phyloP scores from a whole-genome alignment of 2,113 vertebrate genomes.

The Cynocephalus volans region DNA sequence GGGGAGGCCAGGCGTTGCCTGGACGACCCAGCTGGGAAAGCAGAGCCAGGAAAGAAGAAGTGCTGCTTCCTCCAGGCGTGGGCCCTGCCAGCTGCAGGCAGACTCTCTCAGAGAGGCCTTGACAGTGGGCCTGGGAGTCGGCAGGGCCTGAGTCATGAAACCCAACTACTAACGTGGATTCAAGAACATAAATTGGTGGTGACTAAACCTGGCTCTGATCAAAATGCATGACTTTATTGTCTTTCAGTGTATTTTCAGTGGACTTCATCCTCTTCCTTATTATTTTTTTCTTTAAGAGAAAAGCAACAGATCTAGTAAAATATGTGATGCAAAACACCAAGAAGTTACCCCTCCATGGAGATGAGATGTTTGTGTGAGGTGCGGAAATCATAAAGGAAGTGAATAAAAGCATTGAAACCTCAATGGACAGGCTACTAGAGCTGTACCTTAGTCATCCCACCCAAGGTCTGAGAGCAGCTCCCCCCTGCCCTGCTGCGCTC shows the following conservation, averaged over 20 bases:
- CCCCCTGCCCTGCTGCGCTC: too few relatives aligned
- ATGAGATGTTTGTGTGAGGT: not conserved
- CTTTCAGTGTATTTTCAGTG: not conserved
- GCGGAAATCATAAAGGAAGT: not conserved
- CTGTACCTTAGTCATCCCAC: not conserved
- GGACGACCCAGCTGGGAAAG: not conserved
- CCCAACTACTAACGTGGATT: conserved; percentile 2
- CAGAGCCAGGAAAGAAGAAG: not conserved
- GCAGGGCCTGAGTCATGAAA: conserved; percentile 48
- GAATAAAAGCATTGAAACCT: not conserved
- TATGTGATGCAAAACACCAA: not conserved
- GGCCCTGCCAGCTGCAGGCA: not conserved
- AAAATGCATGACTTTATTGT: not conserved
- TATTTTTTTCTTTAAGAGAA: not conserved
- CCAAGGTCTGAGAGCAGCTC: not conserved
- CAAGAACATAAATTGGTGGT: not conserved
- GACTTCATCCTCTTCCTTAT: not conserved
- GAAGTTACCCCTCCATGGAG: not conserved
- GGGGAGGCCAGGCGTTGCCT: not conserved
- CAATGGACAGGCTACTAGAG: not conserved
- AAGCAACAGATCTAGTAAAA: not conserved
- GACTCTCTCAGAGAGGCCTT: not conserved
- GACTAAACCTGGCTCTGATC: conserved; percentile 52
- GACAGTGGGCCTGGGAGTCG: not conserved
- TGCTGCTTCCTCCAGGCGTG: not conserved